These are phyloP conservation scores for Stegostoma tigrinum DNA, from an alignment of 2,113 vertebrate genomes.

Conservation along the genomic window DNA sequence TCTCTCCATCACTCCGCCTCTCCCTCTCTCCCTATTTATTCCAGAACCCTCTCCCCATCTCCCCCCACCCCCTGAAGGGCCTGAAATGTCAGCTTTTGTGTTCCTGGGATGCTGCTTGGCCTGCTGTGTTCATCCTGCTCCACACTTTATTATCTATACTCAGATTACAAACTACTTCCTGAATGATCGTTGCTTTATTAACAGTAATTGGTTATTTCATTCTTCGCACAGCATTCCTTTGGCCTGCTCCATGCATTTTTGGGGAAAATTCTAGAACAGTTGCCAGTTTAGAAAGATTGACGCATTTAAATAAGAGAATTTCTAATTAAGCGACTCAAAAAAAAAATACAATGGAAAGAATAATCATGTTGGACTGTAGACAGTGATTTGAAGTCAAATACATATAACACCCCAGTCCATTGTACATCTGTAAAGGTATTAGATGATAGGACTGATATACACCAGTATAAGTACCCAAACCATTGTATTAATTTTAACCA, in stretches of 20 bases:
- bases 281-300: neutral
- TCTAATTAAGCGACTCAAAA: neutral
- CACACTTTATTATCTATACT: too few relatives aligned
- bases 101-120: too few relatives aligned
- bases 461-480: neutral
- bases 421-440: neutral
- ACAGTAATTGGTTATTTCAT: neutral
- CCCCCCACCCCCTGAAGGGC: too few relatives aligned
- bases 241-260: neutral
- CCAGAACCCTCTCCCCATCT: too few relatives aligned
- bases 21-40: too few relatives aligned
- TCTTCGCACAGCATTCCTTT: neutral
- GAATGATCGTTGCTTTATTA: neutral
- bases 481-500: neutral
- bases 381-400: neutral
- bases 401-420: too few relatives aligned
- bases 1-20: too few relatives aligned
- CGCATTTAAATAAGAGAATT: neutral
- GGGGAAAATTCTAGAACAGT: neutral
- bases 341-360: neutral
- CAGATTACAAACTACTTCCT: conserved; percentile 9
- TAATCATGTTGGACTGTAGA: neutral
- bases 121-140: too few relatives aligned
- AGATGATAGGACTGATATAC: neutral
- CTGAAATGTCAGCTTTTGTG: too few relatives aligned